A percentile compares a stretch with the other conserved stretches of the same genome.
Conservation (phyloP, 2,797 vertebrate genomes). For the Alouatta caraya region DNA sequence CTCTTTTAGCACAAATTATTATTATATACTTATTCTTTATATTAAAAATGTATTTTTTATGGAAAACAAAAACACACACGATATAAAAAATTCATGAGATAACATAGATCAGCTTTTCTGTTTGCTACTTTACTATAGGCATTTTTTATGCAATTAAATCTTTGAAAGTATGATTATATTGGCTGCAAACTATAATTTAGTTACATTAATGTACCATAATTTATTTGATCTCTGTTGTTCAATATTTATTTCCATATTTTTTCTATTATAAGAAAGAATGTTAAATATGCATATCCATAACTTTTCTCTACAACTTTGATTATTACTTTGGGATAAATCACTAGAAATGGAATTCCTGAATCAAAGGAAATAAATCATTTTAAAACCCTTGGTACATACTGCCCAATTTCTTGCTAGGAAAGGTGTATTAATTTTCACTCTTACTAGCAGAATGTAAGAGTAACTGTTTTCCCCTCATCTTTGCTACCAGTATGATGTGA, state of each 20-base stretch:
- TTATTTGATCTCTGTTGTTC: conserved; percentile 12
- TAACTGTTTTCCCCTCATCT: background rate
- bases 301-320: background rate
- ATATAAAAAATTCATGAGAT: conserved; percentile 7
- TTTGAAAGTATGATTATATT: background rate
- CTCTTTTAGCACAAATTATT: background rate
- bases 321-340: conserved; percentile 31
- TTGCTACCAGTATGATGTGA: background rate
- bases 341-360: background rate
- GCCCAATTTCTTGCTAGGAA: background rate
- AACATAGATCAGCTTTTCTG: background rate
- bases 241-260: conserved; percentile 22
- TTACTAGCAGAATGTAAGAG: background rate
- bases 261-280: background rate
- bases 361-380: conserved; percentile 15
- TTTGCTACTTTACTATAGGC: background rate
- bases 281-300: background rate
- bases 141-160: conserved; percentile 15
- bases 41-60: background rate
- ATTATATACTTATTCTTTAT: background rate
- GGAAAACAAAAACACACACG: background rate
- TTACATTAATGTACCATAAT: background rate
- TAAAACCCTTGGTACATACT: background rate
- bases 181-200: background rate
- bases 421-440: background rate